Conservation (phyloP, 2,113 vertebrate genomes). For the Circaetus cinerascens region DNA sequence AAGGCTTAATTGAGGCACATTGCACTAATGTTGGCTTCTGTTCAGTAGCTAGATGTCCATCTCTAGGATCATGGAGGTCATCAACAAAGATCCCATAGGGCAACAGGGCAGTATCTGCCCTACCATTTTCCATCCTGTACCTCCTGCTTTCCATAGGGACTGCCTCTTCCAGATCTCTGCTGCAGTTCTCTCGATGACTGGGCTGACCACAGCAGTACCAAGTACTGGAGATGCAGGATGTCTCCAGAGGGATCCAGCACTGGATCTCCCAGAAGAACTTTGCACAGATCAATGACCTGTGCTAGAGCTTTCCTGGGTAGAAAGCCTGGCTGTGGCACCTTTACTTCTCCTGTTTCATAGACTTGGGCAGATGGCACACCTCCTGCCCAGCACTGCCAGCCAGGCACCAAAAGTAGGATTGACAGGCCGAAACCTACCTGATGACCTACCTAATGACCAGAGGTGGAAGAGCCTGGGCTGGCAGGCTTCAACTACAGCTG, state of each 20-base stretch:
- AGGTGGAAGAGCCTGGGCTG: neutral
- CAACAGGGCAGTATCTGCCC: neutral
- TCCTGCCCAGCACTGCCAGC: neutral
- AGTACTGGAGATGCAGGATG: neutral
- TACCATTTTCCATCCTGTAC: neutral
- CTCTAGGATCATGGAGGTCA: neutral
- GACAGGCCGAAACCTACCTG: too few relatives aligned
- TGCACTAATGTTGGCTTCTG: neutral
- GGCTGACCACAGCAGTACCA: neutral
- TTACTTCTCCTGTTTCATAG: neutral
- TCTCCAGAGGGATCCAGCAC: neutral
- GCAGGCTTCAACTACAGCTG: neutral
- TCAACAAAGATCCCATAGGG: neutral
- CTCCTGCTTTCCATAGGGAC: neutral
- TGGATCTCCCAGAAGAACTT: neutral
- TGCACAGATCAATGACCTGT: neutral
- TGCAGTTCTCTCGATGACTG: neutral
- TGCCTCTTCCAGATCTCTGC: neutral
- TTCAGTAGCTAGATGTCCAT: neutral
- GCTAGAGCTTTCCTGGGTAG: neutral
- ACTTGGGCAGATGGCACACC: neutral
- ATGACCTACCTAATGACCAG: neutral
- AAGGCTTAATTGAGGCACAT: neutral
- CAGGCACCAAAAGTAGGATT: neutral
- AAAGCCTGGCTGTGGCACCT: neutral